These are phyloP conservation scores for Oreochromis mossambicus DNA, from an alignment of 2,797 vertebrate species.

Conservation along the genomic window DNA sequence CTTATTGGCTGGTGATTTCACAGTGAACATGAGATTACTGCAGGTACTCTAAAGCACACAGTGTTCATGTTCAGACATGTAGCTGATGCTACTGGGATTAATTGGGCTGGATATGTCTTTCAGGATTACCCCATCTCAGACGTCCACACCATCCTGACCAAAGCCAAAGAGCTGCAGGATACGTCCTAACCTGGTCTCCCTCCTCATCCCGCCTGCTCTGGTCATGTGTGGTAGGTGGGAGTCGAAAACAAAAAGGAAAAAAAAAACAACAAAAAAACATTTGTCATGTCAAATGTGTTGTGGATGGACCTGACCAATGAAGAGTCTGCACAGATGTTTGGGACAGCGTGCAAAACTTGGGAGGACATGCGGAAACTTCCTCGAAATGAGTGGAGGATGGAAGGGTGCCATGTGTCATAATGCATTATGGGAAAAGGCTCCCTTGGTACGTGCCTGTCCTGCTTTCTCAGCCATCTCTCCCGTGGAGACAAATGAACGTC, in stretches of 20 bases:
- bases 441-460: background rate
- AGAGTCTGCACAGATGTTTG: background rate
- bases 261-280: background rate
- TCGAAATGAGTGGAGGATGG: background rate
- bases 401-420: background rate
- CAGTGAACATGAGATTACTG: slow-evolving; percentile 92
- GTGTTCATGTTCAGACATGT: background rate
- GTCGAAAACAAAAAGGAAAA: background rate
- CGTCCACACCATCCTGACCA: slow-evolving; percentile 90
- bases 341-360: slow-evolving; percentile 18
- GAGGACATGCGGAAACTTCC: slow-evolving; percentile 4
- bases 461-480: slow-evolving; percentile 33
- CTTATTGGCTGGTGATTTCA: slow-evolving; percentile 93
- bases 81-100: background rate
- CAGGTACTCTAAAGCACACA: slow-evolving; percentile 78
- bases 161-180: slow-evolving; percentile 94
- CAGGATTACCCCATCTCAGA: slow-evolving; percentile 98
- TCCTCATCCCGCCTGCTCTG: background rate
- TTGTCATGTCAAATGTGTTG: slow-evolving; percentile 14
- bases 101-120: background rate
- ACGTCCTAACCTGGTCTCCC: slow-evolving; percentile 74
- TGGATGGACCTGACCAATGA: slow-evolving; percentile 5
- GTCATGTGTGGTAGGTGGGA: slow-evolving; percentile 30
- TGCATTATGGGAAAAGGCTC: slow-evolving; percentile 47
- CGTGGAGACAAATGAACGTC: slow-evolving; percentile 47